Percentiles rank a stretch among this genome's conserved stretches.
Conservation (phyloP, 1,140 invertebrate genomes). For the Arion vulgaris region DNA sequence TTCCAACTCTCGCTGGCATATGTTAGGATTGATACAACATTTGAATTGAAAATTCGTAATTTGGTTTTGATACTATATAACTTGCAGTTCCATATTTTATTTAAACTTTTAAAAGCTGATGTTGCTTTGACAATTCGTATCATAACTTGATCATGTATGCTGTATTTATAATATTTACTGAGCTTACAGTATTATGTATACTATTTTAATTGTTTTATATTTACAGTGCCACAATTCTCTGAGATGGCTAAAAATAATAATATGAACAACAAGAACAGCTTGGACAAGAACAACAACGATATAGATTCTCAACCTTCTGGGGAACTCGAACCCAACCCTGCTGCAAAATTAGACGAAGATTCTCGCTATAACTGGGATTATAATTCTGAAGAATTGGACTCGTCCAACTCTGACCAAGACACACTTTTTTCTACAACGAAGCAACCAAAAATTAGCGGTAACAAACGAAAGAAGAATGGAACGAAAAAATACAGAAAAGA, state of each 20-base stretch:
- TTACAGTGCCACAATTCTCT: background rate
- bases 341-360: background rate
- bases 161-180: too few species aligned
- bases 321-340: background rate
- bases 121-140: too few species aligned
- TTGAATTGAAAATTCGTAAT: too few species aligned
- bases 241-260: background rate
- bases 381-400: background rate
- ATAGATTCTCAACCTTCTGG: background rate
- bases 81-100: too few species aligned
- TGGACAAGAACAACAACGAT: too few species aligned
- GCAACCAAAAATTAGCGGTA: constrained; percentile 18
- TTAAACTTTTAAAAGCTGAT: too few species aligned
- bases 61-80: too few species aligned
- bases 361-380: background rate
- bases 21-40: too few species aligned
- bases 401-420: constrained; percentile 4
- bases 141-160: too few species aligned
- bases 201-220: background rate
- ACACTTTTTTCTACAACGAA: constrained; percentile 29
- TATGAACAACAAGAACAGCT: background rate
- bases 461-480: constrained; percentile 21
- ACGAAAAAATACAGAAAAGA: constrained; percentile 28
- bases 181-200: background rate
- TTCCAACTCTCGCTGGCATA: too few species aligned